Percentiles rank a stretch among this genome's conserved stretches.
phyloP scores from a whole-genome alignment of 37 sponge, comb jelly and placozoan genomes.

The Oopsacas minuta region DNA sequence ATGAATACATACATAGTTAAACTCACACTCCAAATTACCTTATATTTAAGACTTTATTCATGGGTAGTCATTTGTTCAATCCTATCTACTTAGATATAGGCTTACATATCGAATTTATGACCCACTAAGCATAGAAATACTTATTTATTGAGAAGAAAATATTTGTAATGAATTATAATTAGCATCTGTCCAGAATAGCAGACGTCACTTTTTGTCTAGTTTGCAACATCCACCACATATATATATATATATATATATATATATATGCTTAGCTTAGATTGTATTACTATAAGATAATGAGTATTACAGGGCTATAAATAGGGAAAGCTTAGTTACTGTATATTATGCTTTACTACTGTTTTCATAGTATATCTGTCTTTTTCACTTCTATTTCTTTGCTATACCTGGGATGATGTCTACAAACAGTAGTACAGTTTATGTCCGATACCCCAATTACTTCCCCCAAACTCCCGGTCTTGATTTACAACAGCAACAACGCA shows the following conservation, averaged over 20 bases:
- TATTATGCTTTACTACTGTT: neutral
- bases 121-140: too few relatives aligned
- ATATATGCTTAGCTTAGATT: neutral
- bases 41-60: too few relatives aligned
- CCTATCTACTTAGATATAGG: too few relatives aligned
- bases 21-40: too few relatives aligned
- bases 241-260: too few relatives aligned
- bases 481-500: neutral
- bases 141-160: too few relatives aligned
- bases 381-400: neutral
- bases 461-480: neutral
- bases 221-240: neutral
- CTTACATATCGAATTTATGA: too few relatives aligned
- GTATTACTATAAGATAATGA: neutral
- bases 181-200: neutral
- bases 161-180: too few relatives aligned
- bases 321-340: neutral
- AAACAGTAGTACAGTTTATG: slow-evolving; percentile 17
- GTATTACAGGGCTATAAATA: neutral
- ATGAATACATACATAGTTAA: too few relatives aligned
- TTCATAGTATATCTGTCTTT: neutral
- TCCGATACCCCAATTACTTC: neutral
- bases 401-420: neutral
- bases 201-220: neutral
- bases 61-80: too few relatives aligned